phyloP scores from a whole-genome alignment of 2,888 invertebrate species.

The Augochlorella aurata region DNA sequence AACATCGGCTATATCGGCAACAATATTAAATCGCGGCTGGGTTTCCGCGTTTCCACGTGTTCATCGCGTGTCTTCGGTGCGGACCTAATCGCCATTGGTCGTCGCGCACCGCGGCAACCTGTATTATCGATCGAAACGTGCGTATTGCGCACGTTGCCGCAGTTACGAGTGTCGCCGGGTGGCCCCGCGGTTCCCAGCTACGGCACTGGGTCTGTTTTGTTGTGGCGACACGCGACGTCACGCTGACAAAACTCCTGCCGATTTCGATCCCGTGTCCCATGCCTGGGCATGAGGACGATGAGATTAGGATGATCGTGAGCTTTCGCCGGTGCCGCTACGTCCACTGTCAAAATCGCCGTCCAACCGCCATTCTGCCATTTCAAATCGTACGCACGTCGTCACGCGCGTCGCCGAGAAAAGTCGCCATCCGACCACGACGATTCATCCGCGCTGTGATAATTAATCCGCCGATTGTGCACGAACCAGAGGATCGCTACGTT shows the following conservation, averaged over 20 bases:
- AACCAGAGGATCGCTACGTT: background rate
- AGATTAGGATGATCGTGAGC: background rate
- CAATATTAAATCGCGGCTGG: conserved; percentile 38
- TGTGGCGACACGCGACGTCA: conserved; percentile 18
- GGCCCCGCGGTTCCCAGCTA: background rate
- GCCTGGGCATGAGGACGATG: background rate
- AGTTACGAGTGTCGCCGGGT: conserved; percentile 55
- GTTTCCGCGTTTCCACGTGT: conserved; percentile 55
- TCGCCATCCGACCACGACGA: background rate
- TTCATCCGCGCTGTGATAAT: background rate
- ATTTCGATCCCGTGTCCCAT: conserved; percentile 5
- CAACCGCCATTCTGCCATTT: conserved; percentile 49
- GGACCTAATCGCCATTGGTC: conserved; percentile 41
- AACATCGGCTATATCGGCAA: conserved; percentile 58
- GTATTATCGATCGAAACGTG: conserved; percentile 66
- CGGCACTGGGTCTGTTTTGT: conserved; percentile 12
- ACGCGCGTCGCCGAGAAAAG: conserved; percentile 18
- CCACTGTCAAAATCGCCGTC: conserved; percentile 20
- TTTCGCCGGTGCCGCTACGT: background rate
- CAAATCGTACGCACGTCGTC: conserved; percentile 32
- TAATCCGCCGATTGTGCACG: background rate
- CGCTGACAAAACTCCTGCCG: background rate
- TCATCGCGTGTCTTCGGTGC: conserved; percentile 45
- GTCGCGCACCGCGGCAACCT: conserved; percentile 56
- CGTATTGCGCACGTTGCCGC: conserved; percentile 58